Evolutionary conservation across 2,113 vertebrate species (phyloP).

Genomic region (Arizona elegans): DNA sequence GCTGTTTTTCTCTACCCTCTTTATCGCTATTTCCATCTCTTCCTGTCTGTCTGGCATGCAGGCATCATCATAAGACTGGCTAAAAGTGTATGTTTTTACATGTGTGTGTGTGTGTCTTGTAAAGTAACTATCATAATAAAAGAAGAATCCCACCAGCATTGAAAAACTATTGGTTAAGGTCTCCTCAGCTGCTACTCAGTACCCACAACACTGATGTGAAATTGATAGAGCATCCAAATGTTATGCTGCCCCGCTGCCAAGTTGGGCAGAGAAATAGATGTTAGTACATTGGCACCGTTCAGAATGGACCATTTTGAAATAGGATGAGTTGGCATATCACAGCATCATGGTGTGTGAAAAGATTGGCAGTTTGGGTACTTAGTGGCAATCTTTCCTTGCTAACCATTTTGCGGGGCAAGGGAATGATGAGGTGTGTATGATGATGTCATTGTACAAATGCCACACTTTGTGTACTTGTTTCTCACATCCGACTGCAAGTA

Average conservation of each 20-base stretch:
- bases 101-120: not conserved
- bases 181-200: not conserved
- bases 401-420: not conserved
- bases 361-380: not conserved
- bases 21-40: slow-evolving; percentile 21
- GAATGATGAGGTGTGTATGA: not conserved
- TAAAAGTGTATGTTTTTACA: not conserved
- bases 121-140: not conserved
- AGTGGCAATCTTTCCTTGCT: not conserved
- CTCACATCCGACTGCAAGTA: not conserved
- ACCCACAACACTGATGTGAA: not conserved
- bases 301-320: not conserved
- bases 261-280: not conserved
- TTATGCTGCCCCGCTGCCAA: not conserved
- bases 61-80: not conserved
- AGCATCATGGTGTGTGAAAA: not conserved
- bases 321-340: not conserved
- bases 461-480: not conserved
- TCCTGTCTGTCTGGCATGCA: slow-evolving; percentile 20
- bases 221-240: not conserved
- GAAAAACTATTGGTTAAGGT: not conserved
- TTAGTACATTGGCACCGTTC: not conserved
- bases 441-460: not conserved
- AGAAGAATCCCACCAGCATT: not conserved
- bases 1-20: not conserved